Evolutionary conservation across 2,888 invertebrate genomes (phyloP).

Genomic region (Leucophora obtusa): DNA sequence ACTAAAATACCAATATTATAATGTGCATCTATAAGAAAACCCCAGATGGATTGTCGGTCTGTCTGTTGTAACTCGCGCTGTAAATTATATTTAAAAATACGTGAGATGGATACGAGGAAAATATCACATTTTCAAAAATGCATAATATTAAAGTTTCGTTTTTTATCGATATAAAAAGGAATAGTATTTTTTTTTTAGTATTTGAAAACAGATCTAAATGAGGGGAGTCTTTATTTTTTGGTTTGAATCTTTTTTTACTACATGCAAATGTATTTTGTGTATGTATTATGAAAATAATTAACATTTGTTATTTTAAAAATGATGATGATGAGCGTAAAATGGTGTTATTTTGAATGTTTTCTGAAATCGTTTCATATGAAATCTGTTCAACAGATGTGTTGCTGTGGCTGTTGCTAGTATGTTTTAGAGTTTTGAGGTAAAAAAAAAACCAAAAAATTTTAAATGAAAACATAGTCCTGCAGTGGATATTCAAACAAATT

Average conservation of each 20-base stretch:
- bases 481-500: neutral
- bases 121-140: constrained; percentile 8
- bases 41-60: constrained; percentile 46
- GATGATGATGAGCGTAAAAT: constrained; percentile 32
- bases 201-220: constrained; percentile 25
- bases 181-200: neutral
- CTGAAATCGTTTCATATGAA: constrained; percentile 58
- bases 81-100: constrained; percentile 46
- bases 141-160: constrained; percentile 18
- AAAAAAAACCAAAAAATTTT: neutral
- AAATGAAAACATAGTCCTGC: constrained; percentile 6
- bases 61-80: constrained; percentile 28
- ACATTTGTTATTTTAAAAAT: constrained; percentile 64
- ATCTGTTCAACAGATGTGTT: constrained; percentile 68
- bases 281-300: constrained; percentile 66
- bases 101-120: constrained; percentile 16
- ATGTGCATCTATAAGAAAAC: neutral
- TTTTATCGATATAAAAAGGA: constrained; percentile 24
- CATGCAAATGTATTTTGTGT: constrained; percentile 2
- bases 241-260: neutral
- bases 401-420: neutral
- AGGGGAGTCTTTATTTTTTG: constrained; percentile 45
- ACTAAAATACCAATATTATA: neutral
- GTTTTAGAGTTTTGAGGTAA: constrained; percentile 34
- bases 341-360: constrained; percentile 41